Evolutionary conservation across 2,797 vertebrate genomes (phyloP), one percentile per base, ranked within the genome.

Genomic region (Zenarchopterus dispar): DNA sequence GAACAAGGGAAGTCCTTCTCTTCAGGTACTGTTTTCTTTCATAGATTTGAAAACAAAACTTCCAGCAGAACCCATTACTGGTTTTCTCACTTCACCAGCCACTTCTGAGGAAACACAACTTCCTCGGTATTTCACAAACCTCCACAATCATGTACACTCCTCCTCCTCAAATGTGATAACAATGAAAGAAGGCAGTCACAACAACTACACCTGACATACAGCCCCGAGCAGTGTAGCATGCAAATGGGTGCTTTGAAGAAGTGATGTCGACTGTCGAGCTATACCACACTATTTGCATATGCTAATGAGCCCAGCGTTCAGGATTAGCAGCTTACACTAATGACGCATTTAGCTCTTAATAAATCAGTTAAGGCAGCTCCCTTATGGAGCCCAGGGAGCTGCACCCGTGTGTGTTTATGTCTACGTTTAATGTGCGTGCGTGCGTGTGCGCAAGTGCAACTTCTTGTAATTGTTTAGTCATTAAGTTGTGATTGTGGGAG

Each of bases 261-360:
- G 81, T 11, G 19, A 43, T 57, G 78, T 61, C 82, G 52, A 66
- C 55, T 70, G 77, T 67, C 46, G 26, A 70, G 70, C 74, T 77
- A 60, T 62, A 74, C 74, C 23, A 2, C 46, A 11, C 36, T 71
- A 91, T 93, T 93, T 91, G 84, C 90, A 92, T 92, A 91, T 93
- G 89, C 89, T 93, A 93, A 92, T 91, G 89, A 85, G 82, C 62
- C 75, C 79, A 67, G 69, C 85, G 87, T 93, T 92, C 85, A 86
- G 90, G 89, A 90, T 93, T 92, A 92, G 89, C 89, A 82, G 90
- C 87, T 87, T 84, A 84, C 85, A 81, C 90, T 93, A 94, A 93
- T 93, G 93, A 91, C 51, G 88, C 91, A 61, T 92, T 93, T 91
- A 93, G 91, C 85, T 84, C 62, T 76, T 91, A 91, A 93, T 93